Conservation (phyloP, 2,797 vertebrate species). For the Argentina silus region DNA sequence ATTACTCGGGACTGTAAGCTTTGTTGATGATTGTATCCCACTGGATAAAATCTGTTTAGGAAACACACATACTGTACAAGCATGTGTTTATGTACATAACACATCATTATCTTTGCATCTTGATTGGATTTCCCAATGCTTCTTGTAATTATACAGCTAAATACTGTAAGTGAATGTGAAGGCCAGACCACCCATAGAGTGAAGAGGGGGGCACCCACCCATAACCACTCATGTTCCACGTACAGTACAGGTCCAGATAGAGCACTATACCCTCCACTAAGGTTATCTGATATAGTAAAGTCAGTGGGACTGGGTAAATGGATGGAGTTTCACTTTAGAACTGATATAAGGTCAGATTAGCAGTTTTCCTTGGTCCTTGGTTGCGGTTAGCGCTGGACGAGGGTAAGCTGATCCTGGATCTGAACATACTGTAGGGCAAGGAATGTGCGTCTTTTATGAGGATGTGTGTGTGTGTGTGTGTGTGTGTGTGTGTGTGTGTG, state of each 20-base stretch:
- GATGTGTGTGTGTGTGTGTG: too few species aligned
- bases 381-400: background rate
- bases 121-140: conserved; percentile 61
- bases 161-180: conserved; percentile 42
- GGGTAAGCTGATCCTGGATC: background rate
- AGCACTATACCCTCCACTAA: conserved; percentile 16
- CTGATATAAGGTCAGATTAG: background rate
- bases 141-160: conserved; percentile 63
- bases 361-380: background rate
- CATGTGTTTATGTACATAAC: conserved; percentile 62
- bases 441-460: background rate
- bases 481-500: too few species aligned
- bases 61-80: conserved; percentile 47
- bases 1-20: conserved; percentile 12
- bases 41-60: conserved; percentile 62
- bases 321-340: background rate
- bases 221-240: conserved; percentile 4
- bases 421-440: background rate
- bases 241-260: conserved; percentile 35
- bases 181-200: conserved; percentile 64
- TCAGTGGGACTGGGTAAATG: too few species aligned
- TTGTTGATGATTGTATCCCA: conserved; percentile 27
- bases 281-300: conserved; percentile 23
- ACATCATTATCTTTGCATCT: conserved; percentile 66
- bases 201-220: conserved; percentile 36